Base-by-base conservation (phyloP, 2,888 invertebrate genomes). In the Rhimphoctona megacephalus region DNA sequence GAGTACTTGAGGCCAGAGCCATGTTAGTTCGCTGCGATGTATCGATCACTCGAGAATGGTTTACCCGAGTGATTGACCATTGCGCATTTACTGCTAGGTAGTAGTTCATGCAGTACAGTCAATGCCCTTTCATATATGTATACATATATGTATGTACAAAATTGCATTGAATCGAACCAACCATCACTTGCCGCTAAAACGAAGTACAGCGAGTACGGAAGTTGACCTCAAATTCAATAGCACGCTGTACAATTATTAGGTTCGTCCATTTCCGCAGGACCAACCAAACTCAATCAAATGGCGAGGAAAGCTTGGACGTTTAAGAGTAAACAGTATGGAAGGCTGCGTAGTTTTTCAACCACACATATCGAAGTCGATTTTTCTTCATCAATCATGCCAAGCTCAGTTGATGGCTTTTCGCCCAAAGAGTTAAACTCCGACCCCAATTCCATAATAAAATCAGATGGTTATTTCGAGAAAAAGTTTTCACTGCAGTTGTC, bases 221-320 rank as follows among this genome's bases (percentile, higher is more conserved):
- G 81, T 79, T 81, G 70, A 83, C 76, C 85, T 83, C 80, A 83
- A 86, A 86, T 80, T 66, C 80, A 80, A 86, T 85, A 70, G 82
- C 22, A 66, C 77, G 49, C 72, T 69, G 54, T 64, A 76, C 77
- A 78, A 78, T 85, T 85, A 78, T 85, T 67, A 67, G 57, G 67
- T 76, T 57, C 83, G 73, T 72, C 77, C 43, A 76, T 83, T 85
- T 80, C 70, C 79, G 54, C 54, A 9, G 19, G 52, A 64, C 54
- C 77, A 49, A 54, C 46, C 14, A 39, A 25, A 43, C 70, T 82
- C 72, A 39, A 79, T 82, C 74, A 33, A 78, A 73, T 79, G 39
- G n/a, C n/a, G 39, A 54, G 46, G 39, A 82, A 78, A 72, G 46
- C 54, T 70, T n/a, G 52, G 17, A 46, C 19, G 9, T 79, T 70